phyloP scores from a whole-genome alignment of 2,797 vertebrate genomes.

The Pampus argenteus region DNA sequence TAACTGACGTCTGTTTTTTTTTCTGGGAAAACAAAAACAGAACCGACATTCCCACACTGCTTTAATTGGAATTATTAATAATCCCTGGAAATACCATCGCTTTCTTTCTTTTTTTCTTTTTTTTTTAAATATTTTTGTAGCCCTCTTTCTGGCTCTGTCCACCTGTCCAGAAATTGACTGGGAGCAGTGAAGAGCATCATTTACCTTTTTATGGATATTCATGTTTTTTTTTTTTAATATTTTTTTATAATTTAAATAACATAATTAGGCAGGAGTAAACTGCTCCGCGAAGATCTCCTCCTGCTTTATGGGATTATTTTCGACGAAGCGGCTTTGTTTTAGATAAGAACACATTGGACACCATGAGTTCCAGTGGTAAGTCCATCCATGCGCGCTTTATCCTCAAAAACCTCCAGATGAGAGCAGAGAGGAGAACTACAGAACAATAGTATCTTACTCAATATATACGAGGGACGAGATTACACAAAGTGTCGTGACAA shows the following conservation, averaged over 20 bases:
- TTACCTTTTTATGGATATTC: conserved; percentile 42
- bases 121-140: conserved; percentile 3
- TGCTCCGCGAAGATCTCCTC: conserved; percentile 40
- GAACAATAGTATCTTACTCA: conserved; percentile 2
- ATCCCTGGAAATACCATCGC: conserved; percentile 35
- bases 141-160: conserved; percentile 21
- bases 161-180: conserved; percentile 48
- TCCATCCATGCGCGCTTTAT: conserved; percentile 66
- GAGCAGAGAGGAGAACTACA: conserved; percentile 29
- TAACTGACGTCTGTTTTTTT: conserved; percentile 40
- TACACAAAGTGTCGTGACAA: background rate
- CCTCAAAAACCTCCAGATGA: conserved; percentile 31
- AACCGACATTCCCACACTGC: conserved; percentile 17
- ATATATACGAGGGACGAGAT: background rate
- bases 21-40: background rate
- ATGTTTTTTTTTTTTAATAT: background rate
- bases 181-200: conserved; percentile 56
- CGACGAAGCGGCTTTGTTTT: conserved; percentile 66
- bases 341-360: conserved; percentile 73
- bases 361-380: conserved; percentile 87
- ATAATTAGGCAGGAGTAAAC: conserved; percentile 46
- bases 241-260: background rate
- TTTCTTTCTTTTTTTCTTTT: conserved; percentile 30
- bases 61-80: conserved; percentile 34
- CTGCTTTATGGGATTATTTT: conserved; percentile 74